These are phyloP conservation scores for Paedocypris sp. DNA, from an alignment of 2,113 vertebrate species.

Conservation along the genomic window DNA sequence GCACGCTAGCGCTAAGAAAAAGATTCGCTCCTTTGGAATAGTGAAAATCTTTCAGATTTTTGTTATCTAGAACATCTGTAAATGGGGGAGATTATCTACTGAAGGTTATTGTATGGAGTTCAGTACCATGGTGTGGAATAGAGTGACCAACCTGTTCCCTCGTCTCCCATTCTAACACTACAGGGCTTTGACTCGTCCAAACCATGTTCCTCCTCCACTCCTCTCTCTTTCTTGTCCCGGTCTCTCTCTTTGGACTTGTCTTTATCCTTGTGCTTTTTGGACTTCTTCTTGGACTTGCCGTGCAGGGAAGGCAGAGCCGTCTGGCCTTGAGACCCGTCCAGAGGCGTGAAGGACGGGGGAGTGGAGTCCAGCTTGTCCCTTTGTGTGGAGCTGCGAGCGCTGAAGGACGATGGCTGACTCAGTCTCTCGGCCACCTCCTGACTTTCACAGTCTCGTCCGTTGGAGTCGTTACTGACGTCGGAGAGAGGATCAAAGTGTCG, in stretches of 20 bases:
- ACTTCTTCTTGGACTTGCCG: constrained; percentile 78
- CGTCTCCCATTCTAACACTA: constrained; percentile 53
- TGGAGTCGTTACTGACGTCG: constrained; percentile 80
- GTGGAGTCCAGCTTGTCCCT: constrained; percentile 21
- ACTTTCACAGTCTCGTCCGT: constrained; percentile 72
- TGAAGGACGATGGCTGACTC: constrained; percentile 47
- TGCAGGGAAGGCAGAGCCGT: constrained; percentile 47
- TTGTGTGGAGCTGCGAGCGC: constrained; percentile 18
- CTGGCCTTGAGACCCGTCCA: constrained; percentile 40
- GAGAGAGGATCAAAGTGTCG: constrained; percentile 75
- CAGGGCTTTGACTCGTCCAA: constrained; percentile 53
- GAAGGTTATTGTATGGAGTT: no score
- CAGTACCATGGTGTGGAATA: no score
- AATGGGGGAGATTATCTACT: no score
- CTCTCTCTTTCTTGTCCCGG: constrained; percentile 45
- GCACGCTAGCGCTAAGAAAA: no score
- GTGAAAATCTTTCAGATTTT: no score
- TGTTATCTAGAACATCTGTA: no score
- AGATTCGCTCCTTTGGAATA: no score
- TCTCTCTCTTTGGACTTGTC: constrained; percentile 70
- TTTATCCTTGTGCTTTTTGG: constrained; percentile 90
- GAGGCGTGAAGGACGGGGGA: constrained; percentile 35
- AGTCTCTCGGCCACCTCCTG: constrained; percentile 63
- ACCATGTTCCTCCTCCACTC: constrained; percentile 41
- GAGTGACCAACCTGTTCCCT: constrained; percentile 61